Evolutionary conservation across 1,140 invertebrate species (phyloP).

Genomic region (Musca domestica): DNA sequence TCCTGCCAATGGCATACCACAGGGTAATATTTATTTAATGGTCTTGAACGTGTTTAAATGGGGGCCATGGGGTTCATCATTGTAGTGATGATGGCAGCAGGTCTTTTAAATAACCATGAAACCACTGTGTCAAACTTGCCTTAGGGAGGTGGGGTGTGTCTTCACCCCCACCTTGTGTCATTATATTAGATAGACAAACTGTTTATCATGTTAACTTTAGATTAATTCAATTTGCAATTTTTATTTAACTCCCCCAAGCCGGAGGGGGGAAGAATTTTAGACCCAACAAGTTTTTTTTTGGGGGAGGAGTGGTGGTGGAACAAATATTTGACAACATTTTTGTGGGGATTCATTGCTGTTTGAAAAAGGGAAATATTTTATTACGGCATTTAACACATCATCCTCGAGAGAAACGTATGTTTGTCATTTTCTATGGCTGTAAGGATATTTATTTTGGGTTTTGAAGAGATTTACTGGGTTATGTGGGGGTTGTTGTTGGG

Average conservation of each 20-base stretch:
- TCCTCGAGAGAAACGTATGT: conserved; percentile 1
- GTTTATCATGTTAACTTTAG: conserved; percentile 48
- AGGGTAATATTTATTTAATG: too few relatives aligned
- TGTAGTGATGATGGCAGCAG: background rate
- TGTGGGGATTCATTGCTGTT: background rate
- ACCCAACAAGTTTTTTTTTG: background rate
- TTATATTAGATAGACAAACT: conserved; percentile 30
- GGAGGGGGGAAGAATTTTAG: background rate
- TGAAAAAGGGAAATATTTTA: conserved; percentile 11
- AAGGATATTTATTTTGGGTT: too few relatives aligned
- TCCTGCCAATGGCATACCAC: too few relatives aligned
- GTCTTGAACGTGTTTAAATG: too few relatives aligned
- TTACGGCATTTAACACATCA: background rate
- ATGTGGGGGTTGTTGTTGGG: too few relatives aligned
- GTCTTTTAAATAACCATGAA: conserved; percentile 8
- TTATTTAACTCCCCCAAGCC: conserved; percentile 27
- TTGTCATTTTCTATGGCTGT: background rate
- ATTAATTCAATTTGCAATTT: conserved; percentile 55
- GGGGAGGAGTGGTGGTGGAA: background rate
- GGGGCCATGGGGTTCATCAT: background rate
- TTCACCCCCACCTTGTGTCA: too few relatives aligned
- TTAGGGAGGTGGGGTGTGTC: too few relatives aligned
- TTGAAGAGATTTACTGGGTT: too few relatives aligned
- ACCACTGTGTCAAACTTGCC: background rate
- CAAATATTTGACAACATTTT: too few relatives aligned